Evolutionary conservation across 2,888 invertebrate species (phyloP), one percentile per base, ranked within the genome.

Genomic region (Pharmacophagus antenor): DNA sequence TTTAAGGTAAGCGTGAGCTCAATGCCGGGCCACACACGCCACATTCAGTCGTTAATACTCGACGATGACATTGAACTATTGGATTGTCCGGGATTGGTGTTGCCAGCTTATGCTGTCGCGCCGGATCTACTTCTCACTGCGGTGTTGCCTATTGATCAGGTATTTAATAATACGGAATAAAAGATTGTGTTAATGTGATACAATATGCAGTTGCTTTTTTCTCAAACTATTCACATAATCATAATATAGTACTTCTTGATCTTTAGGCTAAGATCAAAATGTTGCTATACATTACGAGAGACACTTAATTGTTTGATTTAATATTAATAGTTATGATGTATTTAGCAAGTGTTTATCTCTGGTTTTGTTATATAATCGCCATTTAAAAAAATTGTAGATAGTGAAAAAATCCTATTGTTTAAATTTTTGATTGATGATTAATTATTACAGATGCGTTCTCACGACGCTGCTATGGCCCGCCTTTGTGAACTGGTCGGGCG

Each of bases 11-110:
- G 98, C 0, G 99, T 99, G 0, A 99, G 99, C 1, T 96, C 98
- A 0, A 99, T 99, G 63, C 99, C 99, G 0, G 99, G 99, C 4
- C 98, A 99, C 92, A 99, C 99, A 0, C 98, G 99, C 70, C 99
- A 99, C 85, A 97, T 99, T 72, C 95, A 99, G 92, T 98, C 98
- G 0, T 82, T 98, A 12, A 95, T 92, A 66, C 82, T 99, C 64
- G 95, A 96, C 56, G 91, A 93, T 0, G 94, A 96, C 65, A 79
- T 99, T 47, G 88, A 98, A 67, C 83, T 99, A 22, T 97, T 99
- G 78, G 99, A 99, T 88, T 99, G 99, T 77, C 99, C 99, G 0
- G 99, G 99, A 0, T 88, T 99, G 52, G 99, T 99, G 56, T 96
- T 99, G 95, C 99, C 99, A 1, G 97, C 97, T 57, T 98, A 99